phyloP scores from a whole-genome alignment of 2,888 invertebrate genomes.

The Xanthorhoe spadicearia region DNA sequence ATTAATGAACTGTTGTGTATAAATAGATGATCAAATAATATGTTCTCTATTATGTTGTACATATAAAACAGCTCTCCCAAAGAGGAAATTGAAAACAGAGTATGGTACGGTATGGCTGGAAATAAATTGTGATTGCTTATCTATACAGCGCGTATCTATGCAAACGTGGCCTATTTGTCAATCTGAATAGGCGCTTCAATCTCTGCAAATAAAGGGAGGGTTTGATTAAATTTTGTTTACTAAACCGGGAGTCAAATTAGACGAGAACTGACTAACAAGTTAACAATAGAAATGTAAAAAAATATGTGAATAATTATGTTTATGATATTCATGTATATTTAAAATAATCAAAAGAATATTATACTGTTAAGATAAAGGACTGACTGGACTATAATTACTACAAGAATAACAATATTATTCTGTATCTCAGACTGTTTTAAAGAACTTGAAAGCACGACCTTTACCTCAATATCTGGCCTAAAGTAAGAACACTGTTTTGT shows the following conservation, averaged over 20 bases:
- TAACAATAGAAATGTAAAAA: neutral
- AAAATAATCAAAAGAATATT: no score
- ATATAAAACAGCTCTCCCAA: neutral
- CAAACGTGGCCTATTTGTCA: slow-evolving; percentile 37
- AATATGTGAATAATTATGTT: neutral
- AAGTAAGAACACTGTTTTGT: no score
- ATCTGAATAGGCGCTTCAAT: slow-evolving; percentile 35
- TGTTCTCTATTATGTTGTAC: neutral
- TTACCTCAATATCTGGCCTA: no score
- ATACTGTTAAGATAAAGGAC: no score
- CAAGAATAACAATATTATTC: no score
- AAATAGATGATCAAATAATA: no score
- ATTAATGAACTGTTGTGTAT: no score
- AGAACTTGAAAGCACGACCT: no score
- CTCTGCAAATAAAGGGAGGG: slow-evolving; percentile 30
- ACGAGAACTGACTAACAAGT: neutral
- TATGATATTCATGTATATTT: no score
- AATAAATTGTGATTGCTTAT: slow-evolving; percentile 39
- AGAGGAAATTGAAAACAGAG: slow-evolving; percentile 30
- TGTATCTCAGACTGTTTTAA: no score
- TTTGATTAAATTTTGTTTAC: slow-evolving; percentile 20
- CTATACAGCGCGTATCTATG: slow-evolving; percentile 38
- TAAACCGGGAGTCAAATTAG: neutral
- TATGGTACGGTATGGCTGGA: slow-evolving; percentile 10
- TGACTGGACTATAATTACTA: no score